Evolutionary conservation across 2,888 invertebrate species (phyloP), one percentile per base, ranked within the genome.

Genomic region (Molorchus minor): DNA sequence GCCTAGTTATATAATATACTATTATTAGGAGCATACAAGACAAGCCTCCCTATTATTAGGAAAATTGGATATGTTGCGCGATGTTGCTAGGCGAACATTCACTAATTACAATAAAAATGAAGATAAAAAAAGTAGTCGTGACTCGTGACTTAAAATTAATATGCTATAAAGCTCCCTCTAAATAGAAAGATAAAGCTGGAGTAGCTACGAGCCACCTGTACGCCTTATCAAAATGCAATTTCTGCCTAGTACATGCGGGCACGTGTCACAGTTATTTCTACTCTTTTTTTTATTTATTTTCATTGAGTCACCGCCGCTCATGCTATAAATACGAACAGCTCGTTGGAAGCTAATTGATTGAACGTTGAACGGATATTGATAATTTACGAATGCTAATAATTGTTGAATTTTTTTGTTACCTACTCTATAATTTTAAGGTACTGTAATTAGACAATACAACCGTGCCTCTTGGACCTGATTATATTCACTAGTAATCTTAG

Each of bases 201-300:
- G 56, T 45, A 57, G 56, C 56, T 38, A 44, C 43, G 45, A 51
- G 51, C 51, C 56, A 57, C 56, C 56, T 57, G 56, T 57, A 57
- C 21, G 13, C 45, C 66, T 69, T 68, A 69, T 69, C 69, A 65
- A 61, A 64, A 68, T 67, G 68, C 65, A 68, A 68, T 68, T 68
- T 68, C 68, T 60, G 57, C 60, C 43, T 57, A 62, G 55, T 52
- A 49, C 46, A 69, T 69, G 69, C 69, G 69, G 69, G 69, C 69
- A 65, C 69, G 69, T 64, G 69, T 69, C 68, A 65, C 67, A 69
- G 61, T 67, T 65, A 68, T 64, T 68, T 66, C 59, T 54, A 58
- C 52, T 59, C 61, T 61, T 64, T 51, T 61, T 46, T 58, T 47
- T 55, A 51, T 62, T 61, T 58, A 58, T 65, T 66, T 49, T 53